These are phyloP conservation scores for Papilio gigon DNA, from an alignment of 2,888 invertebrate species.

Conservation along the genomic window DNA sequence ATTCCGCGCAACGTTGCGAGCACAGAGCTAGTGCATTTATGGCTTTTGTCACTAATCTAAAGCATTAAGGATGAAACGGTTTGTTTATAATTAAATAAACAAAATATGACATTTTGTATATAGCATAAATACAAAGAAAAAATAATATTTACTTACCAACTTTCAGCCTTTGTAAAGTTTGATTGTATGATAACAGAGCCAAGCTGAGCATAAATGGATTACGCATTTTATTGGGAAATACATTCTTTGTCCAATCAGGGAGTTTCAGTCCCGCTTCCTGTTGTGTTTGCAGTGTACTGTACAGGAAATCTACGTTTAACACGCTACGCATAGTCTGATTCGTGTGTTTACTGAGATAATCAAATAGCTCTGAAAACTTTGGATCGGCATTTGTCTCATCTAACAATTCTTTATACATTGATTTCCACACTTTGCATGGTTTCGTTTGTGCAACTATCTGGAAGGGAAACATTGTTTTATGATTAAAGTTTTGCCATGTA, in stretches of 20 bases:
- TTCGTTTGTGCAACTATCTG: slow-evolving; percentile 73
- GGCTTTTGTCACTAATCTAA: too few relatives aligned
- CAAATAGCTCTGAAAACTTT: slow-evolving; percentile 84
- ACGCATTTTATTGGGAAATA: slow-evolving; percentile 86
- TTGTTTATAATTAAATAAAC: neutral
- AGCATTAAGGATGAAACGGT: neutral
- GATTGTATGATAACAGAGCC: slow-evolving; percentile 86
- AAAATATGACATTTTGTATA: neutral
- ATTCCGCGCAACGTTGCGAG: too few relatives aligned
- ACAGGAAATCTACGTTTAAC: slow-evolving; percentile 87
- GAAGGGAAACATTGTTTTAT: slow-evolving; percentile 26
- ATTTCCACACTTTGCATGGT: slow-evolving; percentile 65
- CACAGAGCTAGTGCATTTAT: too few relatives aligned
- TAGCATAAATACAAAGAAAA: neutral
- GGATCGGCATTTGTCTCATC: slow-evolving; percentile 76
- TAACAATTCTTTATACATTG: slow-evolving; percentile 76
- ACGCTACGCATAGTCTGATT: slow-evolving; percentile 80
- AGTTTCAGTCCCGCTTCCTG: slow-evolving; percentile 85
- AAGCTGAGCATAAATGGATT: slow-evolving; percentile 86
- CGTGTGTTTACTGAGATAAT: slow-evolving; percentile 81
- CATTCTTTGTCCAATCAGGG: slow-evolving; percentile 88
- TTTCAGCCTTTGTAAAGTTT: slow-evolving; percentile 86
- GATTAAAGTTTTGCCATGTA: neutral
- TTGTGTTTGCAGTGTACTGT: slow-evolving; percentile 85
- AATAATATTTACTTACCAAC: slow-evolving; percentile 81